Base-by-base conservation (phyloP, 2,888 invertebrate genomes). In the Drosophila mercatorum region DNA sequence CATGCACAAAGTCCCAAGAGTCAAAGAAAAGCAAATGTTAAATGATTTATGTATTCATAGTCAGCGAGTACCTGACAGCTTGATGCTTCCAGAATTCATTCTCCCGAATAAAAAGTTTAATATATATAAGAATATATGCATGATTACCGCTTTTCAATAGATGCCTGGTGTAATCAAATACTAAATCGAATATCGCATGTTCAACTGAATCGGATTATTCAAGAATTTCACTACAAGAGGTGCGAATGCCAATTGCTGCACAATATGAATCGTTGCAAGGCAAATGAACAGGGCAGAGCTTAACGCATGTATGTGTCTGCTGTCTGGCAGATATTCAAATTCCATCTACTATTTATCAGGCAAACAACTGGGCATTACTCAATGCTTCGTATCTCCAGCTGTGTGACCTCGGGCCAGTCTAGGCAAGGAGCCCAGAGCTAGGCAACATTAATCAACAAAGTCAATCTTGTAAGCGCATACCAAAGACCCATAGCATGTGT, bases 401-500 rank as follows among this genome's bases (percentile, higher is more conserved):
- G 76, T 36, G 41, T 57, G 58, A 61, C 47, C 72, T 56, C 38
- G 17, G 59, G 47, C 43, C 46, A 64, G 43, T 36, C 12, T 49
- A 51, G 56, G 14, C 31, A 63, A 47, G 58, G 40, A 31, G 31
- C 36, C 12, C 43, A 26, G 26, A 17, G 64, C 71, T 52, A 79
- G 72, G 53, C 69, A 75, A 75, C 83, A 83, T 85, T 85, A 85
- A 85, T 83, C 80, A 84, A 75, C 67, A 68, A 67, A 87, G 70
- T 72, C 72, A 70, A 79, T 79, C 86, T 78, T 70, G 78, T 79
- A 80, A 73, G 79, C 72, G 75, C 72, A 76, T 59, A 70, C 68
- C 63, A 60, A 69, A 51, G 52, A 28, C 52, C 49, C 44, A 43
- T 41, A 56, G 31, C 22, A 46, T 47, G 49, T 36, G 31, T 52